Base-by-base conservation (phyloP, 1,140 invertebrate species). In the Holotrichia oblita region DNA sequence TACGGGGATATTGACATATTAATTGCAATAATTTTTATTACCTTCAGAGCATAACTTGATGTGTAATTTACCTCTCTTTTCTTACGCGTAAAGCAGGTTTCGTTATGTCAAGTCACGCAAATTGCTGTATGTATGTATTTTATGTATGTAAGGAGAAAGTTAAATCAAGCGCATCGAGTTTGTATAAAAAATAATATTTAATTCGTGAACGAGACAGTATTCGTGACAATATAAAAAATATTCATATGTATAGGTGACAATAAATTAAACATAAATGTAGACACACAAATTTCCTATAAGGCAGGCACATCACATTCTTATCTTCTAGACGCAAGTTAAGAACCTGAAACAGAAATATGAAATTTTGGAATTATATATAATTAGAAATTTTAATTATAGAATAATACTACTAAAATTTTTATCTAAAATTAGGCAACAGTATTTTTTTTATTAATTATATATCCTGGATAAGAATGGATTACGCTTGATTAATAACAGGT, bases 121-220 rank as follows among this genome's bases (percentile, higher is more conserved):
- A 41, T 41, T 41, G 40, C 40, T 41, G 4, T 41, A 48, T n/a
- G n/a, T n/a, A 12, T 48, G 0, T 1, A 12, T 48, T 48, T 48
- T 3, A n/a, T 48, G 44, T 12, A n/a, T n/a, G 12, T 48, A 48
- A 48, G 44, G 4, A 48, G 12, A 3, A 48, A 48, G n/a, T n/a
- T n/a, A n/a, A n/a, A n/a, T n/a, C n/a, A n/a, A 48, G n/a, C 44
- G 44, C n/a, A 48, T 48, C n/a, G 12, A 4, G 12, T 8, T 48
- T n/a, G 44, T 48, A 48, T 12, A 48, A 48, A 48, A 48, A 48
- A 48, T 48, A 48, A 48, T 12, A n/a, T 48, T 48, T 48, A 48
- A 48, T 48, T n/a, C 12, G 12, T 48, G 12, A 14, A 14, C 44
- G 44, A 12, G n/a, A 12, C 44, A 48, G n/a, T 48, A 48, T 48